A percentile compares a stretch with the other conserved stretches of the same genome.
These are phyloP conservation scores for Andrena bucephala DNA, from an alignment of 2,888 invertebrate species.

Conservation along the genomic window DNA sequence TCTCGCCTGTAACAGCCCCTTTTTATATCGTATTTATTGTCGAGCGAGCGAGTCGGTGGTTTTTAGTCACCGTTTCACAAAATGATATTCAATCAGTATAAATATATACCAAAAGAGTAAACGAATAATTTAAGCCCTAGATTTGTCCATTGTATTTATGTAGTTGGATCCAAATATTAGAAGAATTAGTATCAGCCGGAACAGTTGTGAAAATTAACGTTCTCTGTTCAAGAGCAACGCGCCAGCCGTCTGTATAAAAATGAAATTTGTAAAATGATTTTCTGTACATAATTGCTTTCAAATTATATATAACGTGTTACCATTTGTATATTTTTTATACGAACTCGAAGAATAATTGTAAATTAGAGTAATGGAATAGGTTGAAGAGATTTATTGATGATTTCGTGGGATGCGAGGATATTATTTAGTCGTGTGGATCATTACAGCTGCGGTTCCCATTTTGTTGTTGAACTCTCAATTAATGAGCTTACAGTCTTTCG, in stretches of 20 bases:
- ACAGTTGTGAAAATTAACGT: background rate
- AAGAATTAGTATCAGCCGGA: background rate
- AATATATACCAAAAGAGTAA: conserved; percentile 53
- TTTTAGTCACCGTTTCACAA: conserved; percentile 45
- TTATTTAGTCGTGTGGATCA: background rate
- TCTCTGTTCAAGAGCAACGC: conserved; percentile 16
- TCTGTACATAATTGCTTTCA: conserved; percentile 50
- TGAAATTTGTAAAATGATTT: conserved; percentile 23
- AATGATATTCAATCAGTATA: conserved; percentile 45
- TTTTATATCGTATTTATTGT: conserved; percentile 56
- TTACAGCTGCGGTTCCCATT: background rate
- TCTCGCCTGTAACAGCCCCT: conserved; percentile 3
- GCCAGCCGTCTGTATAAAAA: conserved; percentile 28
- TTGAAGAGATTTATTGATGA: conserved; percentile 23
- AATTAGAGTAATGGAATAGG: conserved; percentile 3
- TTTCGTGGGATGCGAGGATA: background rate
- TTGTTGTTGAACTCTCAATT: background rate
- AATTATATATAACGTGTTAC: conserved; percentile 47
- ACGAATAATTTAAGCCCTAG: conserved; percentile 38
- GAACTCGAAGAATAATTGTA: background rate
- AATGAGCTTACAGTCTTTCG: background rate
- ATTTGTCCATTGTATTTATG: conserved; percentile 17
- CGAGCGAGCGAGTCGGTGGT: conserved; percentile 25
- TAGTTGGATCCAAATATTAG: conserved; percentile 12
- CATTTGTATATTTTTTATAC: conserved; percentile 57